These are phyloP conservation scores for Phoxinus dragarum DNA, from an alignment of 2,797 vertebrate species.

Conservation along the genomic window DNA sequence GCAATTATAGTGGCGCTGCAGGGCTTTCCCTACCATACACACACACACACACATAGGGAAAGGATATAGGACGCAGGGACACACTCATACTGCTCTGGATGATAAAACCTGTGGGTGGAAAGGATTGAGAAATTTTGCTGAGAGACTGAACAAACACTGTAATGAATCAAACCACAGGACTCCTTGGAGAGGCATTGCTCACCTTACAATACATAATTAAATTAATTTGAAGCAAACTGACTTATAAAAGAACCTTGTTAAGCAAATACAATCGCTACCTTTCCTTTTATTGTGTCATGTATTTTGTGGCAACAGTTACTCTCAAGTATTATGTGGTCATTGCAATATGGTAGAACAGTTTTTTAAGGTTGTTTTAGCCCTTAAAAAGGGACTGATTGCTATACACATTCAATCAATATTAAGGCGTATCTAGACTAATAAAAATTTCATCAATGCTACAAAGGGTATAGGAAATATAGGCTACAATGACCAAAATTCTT, in stretches of 20 bases:
- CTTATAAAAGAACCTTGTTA: neutral
- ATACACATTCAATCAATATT: no score
- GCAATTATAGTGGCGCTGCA: constrained; percentile 57
- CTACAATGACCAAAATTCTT: neutral
- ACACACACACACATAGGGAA: neutral
- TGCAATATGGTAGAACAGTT: neutral
- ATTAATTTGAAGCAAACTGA: constrained; percentile 7
- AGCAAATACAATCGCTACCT: neutral
- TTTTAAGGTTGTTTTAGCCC: neutral
- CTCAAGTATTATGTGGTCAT: neutral
- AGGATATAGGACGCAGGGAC: constrained; percentile 26
- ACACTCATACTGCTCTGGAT: constrained; percentile 20
- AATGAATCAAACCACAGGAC: constrained; percentile 37
- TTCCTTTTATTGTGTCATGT: neutral
- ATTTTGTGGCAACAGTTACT: neutral
- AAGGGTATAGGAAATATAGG: neutral
- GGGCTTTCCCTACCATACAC: constrained; percentile 41
- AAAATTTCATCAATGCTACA: neutral
- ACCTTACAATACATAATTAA: constrained; percentile 13
- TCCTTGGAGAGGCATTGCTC: constrained; percentile 18
- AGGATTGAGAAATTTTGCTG: constrained; percentile 1
- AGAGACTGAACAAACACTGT: constrained; percentile 24
- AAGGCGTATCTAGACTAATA: neutral
- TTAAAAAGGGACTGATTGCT: neutral
- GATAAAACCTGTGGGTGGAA: constrained; percentile 12